Evolutionary conservation across 2,888 invertebrate species (phyloP).

Genomic region (Pediacus dermestoides): DNA sequence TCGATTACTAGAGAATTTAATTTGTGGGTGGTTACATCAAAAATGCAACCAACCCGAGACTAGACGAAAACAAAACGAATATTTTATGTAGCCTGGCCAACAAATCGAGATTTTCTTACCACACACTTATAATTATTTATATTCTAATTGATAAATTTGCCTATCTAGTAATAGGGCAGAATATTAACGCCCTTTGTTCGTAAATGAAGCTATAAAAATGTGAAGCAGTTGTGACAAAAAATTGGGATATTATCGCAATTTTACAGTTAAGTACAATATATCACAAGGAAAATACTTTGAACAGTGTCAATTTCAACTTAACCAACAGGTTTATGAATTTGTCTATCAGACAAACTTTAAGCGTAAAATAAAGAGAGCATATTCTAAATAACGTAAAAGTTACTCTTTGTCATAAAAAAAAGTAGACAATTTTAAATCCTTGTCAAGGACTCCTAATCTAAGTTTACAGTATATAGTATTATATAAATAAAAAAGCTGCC

Average conservation of each 20-base stretch:
- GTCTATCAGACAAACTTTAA: not conserved
- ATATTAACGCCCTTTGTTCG: too few species aligned
- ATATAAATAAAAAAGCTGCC: constrained; percentile 19
- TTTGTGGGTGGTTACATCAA: too few species aligned
- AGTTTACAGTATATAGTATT: constrained; percentile 17
- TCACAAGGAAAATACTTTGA: constrained; percentile 25
- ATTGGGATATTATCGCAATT: constrained; percentile 5
- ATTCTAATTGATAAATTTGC: constrained; percentile 2
- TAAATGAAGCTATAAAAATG: too few species aligned
- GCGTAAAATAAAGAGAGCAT: constrained; percentile 7
- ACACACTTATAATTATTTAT: constrained; percentile 6
- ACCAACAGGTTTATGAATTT: not conserved
- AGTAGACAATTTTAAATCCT: constrained; percentile 32
- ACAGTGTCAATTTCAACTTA: constrained; percentile 1
- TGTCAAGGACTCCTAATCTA: constrained; percentile 27
- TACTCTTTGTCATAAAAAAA: too few species aligned
- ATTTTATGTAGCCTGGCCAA: constrained; percentile 27
- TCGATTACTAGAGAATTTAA: constrained; percentile 20
- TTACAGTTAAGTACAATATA: constrained; percentile 27
- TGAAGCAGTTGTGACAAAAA: too few species aligned
- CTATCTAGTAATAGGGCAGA: too few species aligned
- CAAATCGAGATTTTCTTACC: constrained; percentile 3
- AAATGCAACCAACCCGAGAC: too few species aligned
- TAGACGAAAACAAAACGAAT: constrained; percentile 33
- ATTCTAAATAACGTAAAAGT: constrained; percentile 26